Evolutionary conservation across 2,888 invertebrate species (phyloP).

Genomic region (Drosophila tanythrix): DNA sequence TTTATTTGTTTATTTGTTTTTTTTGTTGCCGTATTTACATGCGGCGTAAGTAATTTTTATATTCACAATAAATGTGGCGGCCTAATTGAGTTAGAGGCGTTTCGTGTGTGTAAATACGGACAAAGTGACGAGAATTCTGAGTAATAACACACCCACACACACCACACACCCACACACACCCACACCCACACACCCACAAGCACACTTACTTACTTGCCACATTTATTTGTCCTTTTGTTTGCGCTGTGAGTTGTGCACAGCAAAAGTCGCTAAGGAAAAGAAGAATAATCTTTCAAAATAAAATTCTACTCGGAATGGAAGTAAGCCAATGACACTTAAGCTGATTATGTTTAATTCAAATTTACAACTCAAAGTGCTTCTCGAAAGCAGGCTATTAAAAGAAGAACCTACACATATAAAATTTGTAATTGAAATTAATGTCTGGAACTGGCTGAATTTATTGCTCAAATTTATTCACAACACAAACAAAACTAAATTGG

Average conservation of each 20-base stretch:
- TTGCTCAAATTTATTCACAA: background rate
- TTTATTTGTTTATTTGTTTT: constrained; percentile 21
- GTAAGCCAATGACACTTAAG: constrained; percentile 28
- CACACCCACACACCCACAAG: background rate
- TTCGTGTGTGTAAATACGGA: constrained; percentile 55
- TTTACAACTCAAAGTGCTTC: constrained; percentile 1
- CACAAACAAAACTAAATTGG: background rate
- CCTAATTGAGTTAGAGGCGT: constrained; percentile 58
- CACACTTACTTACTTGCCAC: constrained; percentile 7
- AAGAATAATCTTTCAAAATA: constrained; percentile 26
- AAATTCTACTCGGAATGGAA: constrained; percentile 2
- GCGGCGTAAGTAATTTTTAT: constrained; percentile 56
- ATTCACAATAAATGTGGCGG: constrained; percentile 59
- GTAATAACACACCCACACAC: constrained; percentile 13
- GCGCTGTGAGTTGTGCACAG: constrained; percentile 21
- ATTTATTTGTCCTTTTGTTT: constrained; percentile 22
- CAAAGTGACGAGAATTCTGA: constrained; percentile 46
- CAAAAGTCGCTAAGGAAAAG: constrained; percentile 18
- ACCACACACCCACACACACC: background rate
- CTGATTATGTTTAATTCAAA: constrained; percentile 43
- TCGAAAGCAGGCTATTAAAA: background rate
- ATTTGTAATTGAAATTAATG: background rate
- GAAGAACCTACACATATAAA: background rate
- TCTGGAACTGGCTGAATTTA: background rate
- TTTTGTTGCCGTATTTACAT: constrained; percentile 51